phyloP scores from a whole-genome alignment of 2,797 vertebrate species.

The Lophius americanus region DNA sequence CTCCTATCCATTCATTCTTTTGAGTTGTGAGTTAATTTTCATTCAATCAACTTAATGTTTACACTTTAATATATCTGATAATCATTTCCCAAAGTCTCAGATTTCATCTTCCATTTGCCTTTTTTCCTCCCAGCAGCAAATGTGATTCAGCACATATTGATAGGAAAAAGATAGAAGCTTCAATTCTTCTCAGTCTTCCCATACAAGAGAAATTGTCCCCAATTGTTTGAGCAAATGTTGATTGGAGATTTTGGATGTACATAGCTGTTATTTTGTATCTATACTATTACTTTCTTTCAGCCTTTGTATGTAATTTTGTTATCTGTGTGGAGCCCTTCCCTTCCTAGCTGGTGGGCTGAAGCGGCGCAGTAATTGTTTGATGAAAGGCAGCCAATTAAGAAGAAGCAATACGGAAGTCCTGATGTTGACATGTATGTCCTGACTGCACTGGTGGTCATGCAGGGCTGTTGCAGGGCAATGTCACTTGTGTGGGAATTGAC shows the following conservation, averaged over 20 bases:
- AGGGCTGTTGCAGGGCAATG: constrained; percentile 9
- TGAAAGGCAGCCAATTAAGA: constrained; percentile 65
- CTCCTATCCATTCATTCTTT: too few species aligned
- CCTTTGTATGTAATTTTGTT: constrained; percentile 50
- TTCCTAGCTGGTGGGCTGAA: constrained; percentile 66
- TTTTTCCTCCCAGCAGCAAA: too few species aligned
- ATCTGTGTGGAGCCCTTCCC: constrained; percentile 62
- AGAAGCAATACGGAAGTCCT: constrained; percentile 46
- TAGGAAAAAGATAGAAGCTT: too few species aligned
- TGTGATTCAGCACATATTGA: too few species aligned
- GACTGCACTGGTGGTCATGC: constrained; percentile 52
- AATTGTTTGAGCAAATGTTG: constrained; percentile 49
- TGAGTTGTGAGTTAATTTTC: too few species aligned
- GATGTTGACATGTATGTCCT: constrained; percentile 41
- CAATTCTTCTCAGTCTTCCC: constrained; percentile 8
- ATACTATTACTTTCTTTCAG: constrained; percentile 44
- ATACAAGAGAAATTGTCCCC: constrained; percentile 20
- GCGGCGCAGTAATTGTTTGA: constrained; percentile 58
- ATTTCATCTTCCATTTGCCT: too few species aligned
- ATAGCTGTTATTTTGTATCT: constrained; percentile 27
- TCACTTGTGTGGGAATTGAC: constrained; percentile 44
- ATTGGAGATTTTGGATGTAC: constrained; percentile 43
- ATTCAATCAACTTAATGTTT: too few species aligned
- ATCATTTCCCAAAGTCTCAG: too few species aligned
- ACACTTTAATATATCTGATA: too few species aligned